Base-by-base conservation (phyloP, 2,797 vertebrate species). In the Caiman crocodilus region DNA sequence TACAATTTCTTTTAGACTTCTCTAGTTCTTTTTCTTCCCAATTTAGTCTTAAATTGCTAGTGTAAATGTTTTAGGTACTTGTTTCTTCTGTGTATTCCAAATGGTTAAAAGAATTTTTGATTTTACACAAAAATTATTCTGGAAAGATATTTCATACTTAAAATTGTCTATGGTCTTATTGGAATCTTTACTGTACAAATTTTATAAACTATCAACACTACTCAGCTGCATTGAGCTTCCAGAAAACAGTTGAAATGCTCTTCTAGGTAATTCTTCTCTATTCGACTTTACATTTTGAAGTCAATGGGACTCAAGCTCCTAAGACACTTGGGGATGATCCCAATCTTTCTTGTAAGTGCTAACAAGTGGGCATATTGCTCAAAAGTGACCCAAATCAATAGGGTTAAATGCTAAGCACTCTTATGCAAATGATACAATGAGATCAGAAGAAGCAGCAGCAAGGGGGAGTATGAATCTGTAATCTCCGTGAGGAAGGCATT, bases 1-100 rank as follows among this genome's bases (percentile, higher is more conserved):
- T 42, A 59, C 84, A 71, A 71, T 61, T 23, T 73, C 15, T 88
- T 96, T 96, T 74, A 75, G 87, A 67, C 56, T 85, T 85, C 23
- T 6, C 23, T 50, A 50, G 23, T 26, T 16, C 69, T 42, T 64
- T 23, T 59, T 61, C 63, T 91, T 10, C 76, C 67, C 26, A 80
- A 78, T 90, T 87, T 78, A 71, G 74, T 56, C 56, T 80, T 79
- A 84, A 91, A 85, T 7, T 90, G 26, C 4, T 23, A 81, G 85
- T 35, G 82, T 18, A 35, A 28, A 61, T 0, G 2, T 63, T 90
- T 7, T 60, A 4, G 23, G 6, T 42, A 73, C 14, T 35, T 2
- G 3, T 42, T 94, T 90, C 32, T 94, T 94, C 88, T 6, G 90
- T 87, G 60, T 56, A 13, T 80, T 92, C 90, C 92, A 96, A 87